These are phyloP conservation scores for Bellardia bayeri DNA, from an alignment of 2,888 invertebrate species.

Conservation along the genomic window DNA sequence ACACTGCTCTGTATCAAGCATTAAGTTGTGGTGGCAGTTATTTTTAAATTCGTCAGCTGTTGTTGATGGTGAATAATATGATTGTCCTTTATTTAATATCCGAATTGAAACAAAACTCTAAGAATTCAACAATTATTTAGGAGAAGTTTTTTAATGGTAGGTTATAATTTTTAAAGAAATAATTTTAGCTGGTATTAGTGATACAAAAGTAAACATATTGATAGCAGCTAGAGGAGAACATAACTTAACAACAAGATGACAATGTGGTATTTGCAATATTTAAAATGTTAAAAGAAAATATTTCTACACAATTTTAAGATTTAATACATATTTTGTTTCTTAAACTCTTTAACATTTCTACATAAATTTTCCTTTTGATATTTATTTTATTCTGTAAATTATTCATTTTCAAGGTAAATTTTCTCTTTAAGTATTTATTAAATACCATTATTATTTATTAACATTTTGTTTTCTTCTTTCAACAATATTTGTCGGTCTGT, in stretches of 20 bases:
- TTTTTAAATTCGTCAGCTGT: constrained; percentile 1
- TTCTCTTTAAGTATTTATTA: neutral
- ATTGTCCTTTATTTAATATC: neutral
- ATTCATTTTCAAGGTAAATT: neutral
- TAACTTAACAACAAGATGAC: too few relatives aligned
- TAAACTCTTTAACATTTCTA: too few relatives aligned
- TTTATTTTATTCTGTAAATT: neutral
- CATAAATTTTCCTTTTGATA: neutral
- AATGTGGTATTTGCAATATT: too few relatives aligned
- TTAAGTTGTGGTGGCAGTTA: constrained; percentile 1
- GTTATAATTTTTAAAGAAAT: too few relatives aligned
- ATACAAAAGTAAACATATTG: neutral
- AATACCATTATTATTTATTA: neutral
- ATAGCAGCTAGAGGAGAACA: too few relatives aligned
- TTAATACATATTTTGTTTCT: too few relatives aligned
- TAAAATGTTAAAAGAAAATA: too few relatives aligned
- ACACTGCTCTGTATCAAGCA: neutral
- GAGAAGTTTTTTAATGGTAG: too few relatives aligned
- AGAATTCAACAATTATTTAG: neutral
- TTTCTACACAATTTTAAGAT: too few relatives aligned
- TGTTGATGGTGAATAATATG: neutral
- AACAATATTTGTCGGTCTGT: neutral
- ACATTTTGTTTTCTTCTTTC: neutral
- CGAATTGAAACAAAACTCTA: neutral
- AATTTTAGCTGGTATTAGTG: too few relatives aligned